Conservation (phyloP, 2,888 invertebrate species). For the Encarsia formosa region DNA sequence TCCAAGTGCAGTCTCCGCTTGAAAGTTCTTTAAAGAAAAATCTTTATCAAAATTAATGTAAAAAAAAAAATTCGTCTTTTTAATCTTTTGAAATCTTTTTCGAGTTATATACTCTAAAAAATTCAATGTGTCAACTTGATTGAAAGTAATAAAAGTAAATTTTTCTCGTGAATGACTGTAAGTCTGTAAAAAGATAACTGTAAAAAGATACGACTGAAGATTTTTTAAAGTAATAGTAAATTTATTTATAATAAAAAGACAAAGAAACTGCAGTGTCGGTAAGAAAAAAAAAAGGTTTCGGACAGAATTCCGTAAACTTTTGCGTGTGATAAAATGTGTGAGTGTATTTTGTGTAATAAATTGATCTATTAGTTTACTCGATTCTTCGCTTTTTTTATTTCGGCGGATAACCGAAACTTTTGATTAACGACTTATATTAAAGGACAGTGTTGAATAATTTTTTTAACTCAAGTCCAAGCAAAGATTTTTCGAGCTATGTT, state of each 20-base stretch:
- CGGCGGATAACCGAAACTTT: conserved; percentile 11
- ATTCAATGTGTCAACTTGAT: too few species aligned
- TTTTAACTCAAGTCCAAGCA: conserved; percentile 26
- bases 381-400: conserved; percentile 11
- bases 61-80: too few species aligned
- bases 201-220: background rate
- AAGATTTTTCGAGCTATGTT: conserved; percentile 21
- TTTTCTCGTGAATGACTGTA: too few species aligned
- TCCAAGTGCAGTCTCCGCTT: too few species aligned
- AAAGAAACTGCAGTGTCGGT: conserved; percentile 1
- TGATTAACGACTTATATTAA: conserved; percentile 20
- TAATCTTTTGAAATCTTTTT: too few species aligned
- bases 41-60: too few species aligned
- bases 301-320: too few species aligned
- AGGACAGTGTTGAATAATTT: conserved; percentile 21
- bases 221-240: conserved; percentile 12
- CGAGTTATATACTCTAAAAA: too few species aligned
- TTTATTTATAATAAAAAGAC: conserved; percentile 6
- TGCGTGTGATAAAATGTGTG: background rate
- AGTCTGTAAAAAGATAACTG: too few species aligned
- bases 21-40: too few species aligned
- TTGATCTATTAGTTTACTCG: conserved; percentile 16
- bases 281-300: conserved; percentile 11
- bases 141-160: too few species aligned
- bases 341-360: conserved; percentile 8